Evolutionary conservation across 2,888 invertebrate genomes (phyloP).

Genomic region (Drosophila kuntzei): DNA sequence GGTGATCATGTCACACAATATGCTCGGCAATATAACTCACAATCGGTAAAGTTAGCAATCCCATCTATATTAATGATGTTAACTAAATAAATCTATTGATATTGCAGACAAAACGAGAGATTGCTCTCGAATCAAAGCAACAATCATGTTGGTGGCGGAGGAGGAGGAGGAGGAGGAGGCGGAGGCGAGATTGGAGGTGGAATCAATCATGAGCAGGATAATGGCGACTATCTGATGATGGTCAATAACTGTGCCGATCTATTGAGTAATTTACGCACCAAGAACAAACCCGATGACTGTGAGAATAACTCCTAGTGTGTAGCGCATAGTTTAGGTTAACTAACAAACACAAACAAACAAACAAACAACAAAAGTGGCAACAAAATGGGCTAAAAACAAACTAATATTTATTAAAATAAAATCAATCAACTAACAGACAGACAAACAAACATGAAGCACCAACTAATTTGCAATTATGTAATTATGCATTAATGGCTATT

Average conservation of each 20-base stretch:
- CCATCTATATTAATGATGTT: neutral
- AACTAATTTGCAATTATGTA: constrained; percentile 67
- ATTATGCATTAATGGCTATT: constrained; percentile 58
- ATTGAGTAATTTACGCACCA: constrained; percentile 86
- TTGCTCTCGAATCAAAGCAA: constrained; percentile 64
- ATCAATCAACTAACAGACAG: constrained; percentile 47
- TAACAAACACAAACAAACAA: constrained; percentile 27
- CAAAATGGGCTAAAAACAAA: constrained; percentile 40
- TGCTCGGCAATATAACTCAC: constrained; percentile 85
- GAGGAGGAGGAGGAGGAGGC: constrained; percentile 22
- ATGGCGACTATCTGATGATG: constrained; percentile 86
- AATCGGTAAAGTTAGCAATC: constrained; percentile 69
- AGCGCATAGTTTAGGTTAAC: constrained; percentile 70
- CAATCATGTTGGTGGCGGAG: constrained; percentile 52
- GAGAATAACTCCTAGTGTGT: constrained; percentile 86
- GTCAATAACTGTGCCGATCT: constrained; percentile 89
- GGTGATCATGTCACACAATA: constrained; percentile 86
- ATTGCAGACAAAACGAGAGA: constrained; percentile 74
- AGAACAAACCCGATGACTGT: constrained; percentile 86
- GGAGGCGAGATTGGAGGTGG: constrained; percentile 48
- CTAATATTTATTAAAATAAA: constrained; percentile 69
- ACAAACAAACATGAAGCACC: constrained; percentile 35
- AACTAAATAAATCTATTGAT: neutral
- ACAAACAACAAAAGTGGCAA: constrained; percentile 16
- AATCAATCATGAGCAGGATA: constrained; percentile 77